Conservation (phyloP, 2,113 vertebrate genomes). For the Pelodiscus sinensis region DNA sequence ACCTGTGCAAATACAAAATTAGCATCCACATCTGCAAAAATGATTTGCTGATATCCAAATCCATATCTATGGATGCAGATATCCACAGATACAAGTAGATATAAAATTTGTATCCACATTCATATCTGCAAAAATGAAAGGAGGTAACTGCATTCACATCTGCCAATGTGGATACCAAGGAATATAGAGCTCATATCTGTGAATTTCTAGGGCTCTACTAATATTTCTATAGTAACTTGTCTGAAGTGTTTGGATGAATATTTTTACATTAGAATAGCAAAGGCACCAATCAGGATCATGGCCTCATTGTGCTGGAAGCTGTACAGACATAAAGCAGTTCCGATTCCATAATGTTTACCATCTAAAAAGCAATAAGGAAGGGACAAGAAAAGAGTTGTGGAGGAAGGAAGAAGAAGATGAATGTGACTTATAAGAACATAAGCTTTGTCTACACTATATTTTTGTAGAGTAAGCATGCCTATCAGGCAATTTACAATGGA, state of each 20-base stretch:
- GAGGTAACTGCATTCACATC: too few species aligned
- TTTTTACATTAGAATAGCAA: neutral
- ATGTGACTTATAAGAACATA: constrained; percentile 36
- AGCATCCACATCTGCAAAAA: too few species aligned
- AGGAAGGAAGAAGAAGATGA: constrained; percentile 35
- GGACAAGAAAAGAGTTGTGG: neutral
- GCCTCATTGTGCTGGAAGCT: constrained; percentile 1
- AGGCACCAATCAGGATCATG: neutral
- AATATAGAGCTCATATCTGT: too few species aligned
- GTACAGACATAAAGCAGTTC: neutral
- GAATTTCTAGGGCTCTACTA: too few species aligned
- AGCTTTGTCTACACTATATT: neutral
- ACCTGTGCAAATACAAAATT: too few species aligned
- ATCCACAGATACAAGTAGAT: too few species aligned
- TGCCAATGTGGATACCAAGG: too few species aligned
- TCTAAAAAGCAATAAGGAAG: neutral
- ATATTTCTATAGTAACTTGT: neutral
- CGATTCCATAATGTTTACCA: neutral
- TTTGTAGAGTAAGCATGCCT: constrained; percentile 25
- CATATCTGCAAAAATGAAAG: too few species aligned
- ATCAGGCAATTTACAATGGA: constrained; percentile 6
- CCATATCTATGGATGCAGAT: too few species aligned
- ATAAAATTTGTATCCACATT: too few species aligned
- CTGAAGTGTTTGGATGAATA: neutral
- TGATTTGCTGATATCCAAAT: too few species aligned